Percentiles rank a stretch among this genome's conserved stretches.
Evolutionary conservation across 2,888 invertebrate species (phyloP).

Genomic region (Ormyrus labotus): DNA sequence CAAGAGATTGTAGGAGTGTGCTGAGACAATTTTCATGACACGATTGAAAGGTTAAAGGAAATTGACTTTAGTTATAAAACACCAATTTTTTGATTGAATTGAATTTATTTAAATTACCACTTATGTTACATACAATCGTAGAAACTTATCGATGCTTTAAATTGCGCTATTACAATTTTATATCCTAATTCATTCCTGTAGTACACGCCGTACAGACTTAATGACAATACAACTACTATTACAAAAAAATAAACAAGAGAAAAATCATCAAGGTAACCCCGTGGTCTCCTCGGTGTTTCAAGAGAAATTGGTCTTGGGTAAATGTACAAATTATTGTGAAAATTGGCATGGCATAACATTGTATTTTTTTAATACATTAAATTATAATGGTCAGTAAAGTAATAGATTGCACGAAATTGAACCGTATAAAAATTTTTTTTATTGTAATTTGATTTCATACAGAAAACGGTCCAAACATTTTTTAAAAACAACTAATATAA

Average conservation of each 20-base stretch:
- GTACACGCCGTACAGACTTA: slow-evolving; percentile 62
- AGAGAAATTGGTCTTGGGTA: slow-evolving; percentile 46
- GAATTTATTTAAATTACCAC: slow-evolving; percentile 64
- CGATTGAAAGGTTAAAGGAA: slow-evolving; percentile 26
- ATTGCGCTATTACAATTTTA: slow-evolving; percentile 62
- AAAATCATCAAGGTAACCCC: slow-evolving; percentile 44
- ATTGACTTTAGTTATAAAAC: slow-evolving; percentile 18
- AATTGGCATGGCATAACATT: slow-evolving; percentile 43
- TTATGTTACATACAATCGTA: slow-evolving; percentile 66
- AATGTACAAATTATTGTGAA: slow-evolving; percentile 47
- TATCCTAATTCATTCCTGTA: slow-evolving; percentile 61
- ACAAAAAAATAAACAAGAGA: slow-evolving; percentile 47
- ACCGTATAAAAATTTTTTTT: slow-evolving; percentile 33
- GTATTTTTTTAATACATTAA: slow-evolving; percentile 47
- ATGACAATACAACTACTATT: slow-evolving; percentile 61
- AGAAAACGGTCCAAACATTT: slow-evolving; percentile 38
- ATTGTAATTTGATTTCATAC: slow-evolving; percentile 37
- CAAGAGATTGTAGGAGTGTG: slow-evolving; percentile 28
- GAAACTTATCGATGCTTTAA: slow-evolving; percentile 66
- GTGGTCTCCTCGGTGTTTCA: slow-evolving; percentile 38
- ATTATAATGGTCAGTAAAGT: slow-evolving; percentile 45
- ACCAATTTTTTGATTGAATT: slow-evolving; percentile 51
- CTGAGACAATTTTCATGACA: slow-evolving; percentile 29
- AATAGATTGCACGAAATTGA: slow-evolving; percentile 51
- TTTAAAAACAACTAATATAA: slow-evolving; percentile 47